phyloP scores from a whole-genome alignment of 2,797 vertebrate genomes.

The Trachurus trachurus region DNA sequence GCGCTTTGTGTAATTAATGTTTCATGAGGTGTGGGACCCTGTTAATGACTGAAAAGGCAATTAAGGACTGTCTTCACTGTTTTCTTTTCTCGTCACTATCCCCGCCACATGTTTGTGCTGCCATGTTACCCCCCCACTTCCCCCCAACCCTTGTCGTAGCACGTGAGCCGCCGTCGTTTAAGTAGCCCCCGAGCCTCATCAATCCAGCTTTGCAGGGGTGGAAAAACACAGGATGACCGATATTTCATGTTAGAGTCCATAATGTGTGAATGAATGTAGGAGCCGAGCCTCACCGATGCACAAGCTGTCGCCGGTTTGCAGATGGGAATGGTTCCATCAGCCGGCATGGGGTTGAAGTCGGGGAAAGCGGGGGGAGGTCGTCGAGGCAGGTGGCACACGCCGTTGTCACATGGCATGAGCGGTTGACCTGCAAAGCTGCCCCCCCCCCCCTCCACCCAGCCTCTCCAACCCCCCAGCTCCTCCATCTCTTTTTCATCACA shows the following conservation, averaged over 20 bases:
- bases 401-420: constrained; percentile 37
- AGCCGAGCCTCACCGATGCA: constrained; percentile 38
- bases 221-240: background rate
- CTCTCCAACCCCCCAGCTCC: constrained; percentile 17
- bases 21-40: constrained; percentile 84
- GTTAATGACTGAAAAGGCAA: constrained; percentile 87
- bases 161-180: constrained; percentile 17
- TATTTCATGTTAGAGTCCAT: constrained; percentile 1
- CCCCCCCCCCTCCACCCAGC: background rate
- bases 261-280: constrained; percentile 20
- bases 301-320: constrained; percentile 46
- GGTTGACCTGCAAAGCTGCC: constrained; percentile 56
- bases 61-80: constrained; percentile 80
- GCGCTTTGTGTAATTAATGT: constrained; percentile 86
- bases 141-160: background rate
- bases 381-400: constrained; percentile 43
- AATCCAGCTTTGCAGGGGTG: constrained; percentile 7
- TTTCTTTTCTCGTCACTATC: constrained; percentile 76
- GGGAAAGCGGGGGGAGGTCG: background rate
- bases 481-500: constrained; percentile 72
- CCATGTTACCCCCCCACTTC: constrained; percentile 12
- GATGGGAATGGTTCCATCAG: constrained; percentile 60
- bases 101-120: constrained; percentile 65
- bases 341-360: constrained; percentile 32
- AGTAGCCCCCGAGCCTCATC: constrained; percentile 9